Evolutionary conservation across 2,797 vertebrate genomes (phyloP).

Genomic region (Kryptolebias ocellatus): DNA sequence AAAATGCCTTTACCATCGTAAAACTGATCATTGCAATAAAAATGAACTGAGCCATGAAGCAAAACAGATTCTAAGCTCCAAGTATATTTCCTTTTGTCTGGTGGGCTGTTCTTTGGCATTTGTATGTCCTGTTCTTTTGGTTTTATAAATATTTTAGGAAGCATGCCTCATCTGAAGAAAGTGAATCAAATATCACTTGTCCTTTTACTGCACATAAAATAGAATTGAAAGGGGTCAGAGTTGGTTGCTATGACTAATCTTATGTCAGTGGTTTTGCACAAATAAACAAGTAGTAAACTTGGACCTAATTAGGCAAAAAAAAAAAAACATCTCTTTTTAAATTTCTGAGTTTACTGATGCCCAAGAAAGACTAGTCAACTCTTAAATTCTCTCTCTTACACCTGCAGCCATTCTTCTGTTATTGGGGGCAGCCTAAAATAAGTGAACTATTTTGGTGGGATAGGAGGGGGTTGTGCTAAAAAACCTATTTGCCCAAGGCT

Average conservation of each 20-base stretch:
- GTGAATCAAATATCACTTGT: neutral
- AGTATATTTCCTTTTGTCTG: too few relatives aligned
- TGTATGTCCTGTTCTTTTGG: neutral
- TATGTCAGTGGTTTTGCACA: neutral
- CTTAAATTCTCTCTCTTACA: constrained; percentile 22
- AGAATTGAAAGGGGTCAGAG: neutral
- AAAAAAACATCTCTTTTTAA: neutral
- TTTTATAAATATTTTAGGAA: neutral
- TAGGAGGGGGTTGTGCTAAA: constrained; percentile 39
- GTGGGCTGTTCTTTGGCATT: too few relatives aligned
- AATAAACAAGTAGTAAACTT: neutral
- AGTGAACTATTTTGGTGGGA: constrained; percentile 58
- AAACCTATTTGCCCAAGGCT: constrained; percentile 51
- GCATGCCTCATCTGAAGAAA: neutral
- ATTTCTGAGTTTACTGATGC: constrained; percentile 3
- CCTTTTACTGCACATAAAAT: neutral
- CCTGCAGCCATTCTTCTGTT: constrained; percentile 52
- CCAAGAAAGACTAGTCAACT: constrained; percentile 24
- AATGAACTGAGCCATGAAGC: too few relatives aligned
- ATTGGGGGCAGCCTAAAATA: constrained; percentile 67
- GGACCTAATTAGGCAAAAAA: neutral
- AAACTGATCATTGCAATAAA: too few relatives aligned
- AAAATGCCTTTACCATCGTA: too few relatives aligned
- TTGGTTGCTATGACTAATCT: neutral
- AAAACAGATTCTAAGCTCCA: too few relatives aligned